A percentile compares a stretch with the other conserved stretches of the same genome.
These are phyloP conservation scores for Sapayoa aenigma DNA, from an alignment of 2,113 vertebrate species.

Conservation along the genomic window DNA sequence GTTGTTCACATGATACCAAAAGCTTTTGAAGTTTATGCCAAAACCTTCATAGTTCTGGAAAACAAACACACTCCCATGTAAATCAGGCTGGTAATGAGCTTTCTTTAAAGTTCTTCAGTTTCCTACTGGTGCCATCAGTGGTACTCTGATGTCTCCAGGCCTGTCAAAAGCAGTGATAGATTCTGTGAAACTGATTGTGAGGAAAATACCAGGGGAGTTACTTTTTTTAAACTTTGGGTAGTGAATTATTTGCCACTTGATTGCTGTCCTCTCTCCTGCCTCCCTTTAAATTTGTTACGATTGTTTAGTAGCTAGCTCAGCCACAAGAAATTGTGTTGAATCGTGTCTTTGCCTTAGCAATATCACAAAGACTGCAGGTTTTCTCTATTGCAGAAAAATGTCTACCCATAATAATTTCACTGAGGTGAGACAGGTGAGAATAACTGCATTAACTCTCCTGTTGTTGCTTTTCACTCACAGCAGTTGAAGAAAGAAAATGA, in stretches of 20 bases:
- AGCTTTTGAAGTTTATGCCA: not conserved
- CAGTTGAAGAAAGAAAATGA: not conserved
- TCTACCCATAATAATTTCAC: not conserved
- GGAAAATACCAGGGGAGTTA: not conserved
- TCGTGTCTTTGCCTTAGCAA: not conserved
- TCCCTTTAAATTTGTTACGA: not conserved
- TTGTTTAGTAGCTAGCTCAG: not conserved
- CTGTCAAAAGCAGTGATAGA: not conserved
- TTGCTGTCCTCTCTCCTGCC: not conserved
- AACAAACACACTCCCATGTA: not conserved
- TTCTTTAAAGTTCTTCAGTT: not conserved
- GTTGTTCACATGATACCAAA: not conserved
- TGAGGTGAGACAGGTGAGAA: not conserved
- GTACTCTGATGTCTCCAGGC: not conserved
- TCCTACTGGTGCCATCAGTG: not conserved
- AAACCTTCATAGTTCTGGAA: not conserved
- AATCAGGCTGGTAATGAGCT: not conserved
- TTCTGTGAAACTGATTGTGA: not conserved
- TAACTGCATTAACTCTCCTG: not conserved
- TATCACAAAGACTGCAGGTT: not conserved
- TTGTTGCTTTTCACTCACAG: not conserved
- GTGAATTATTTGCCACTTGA: not conserved
- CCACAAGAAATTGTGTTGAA: not conserved
- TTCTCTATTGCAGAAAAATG: not conserved
- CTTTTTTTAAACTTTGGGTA: not conserved